Evolutionary conservation across 2,888 invertebrate species (phyloP).

Genomic region (Chrysotoxum bicinctum): DNA sequence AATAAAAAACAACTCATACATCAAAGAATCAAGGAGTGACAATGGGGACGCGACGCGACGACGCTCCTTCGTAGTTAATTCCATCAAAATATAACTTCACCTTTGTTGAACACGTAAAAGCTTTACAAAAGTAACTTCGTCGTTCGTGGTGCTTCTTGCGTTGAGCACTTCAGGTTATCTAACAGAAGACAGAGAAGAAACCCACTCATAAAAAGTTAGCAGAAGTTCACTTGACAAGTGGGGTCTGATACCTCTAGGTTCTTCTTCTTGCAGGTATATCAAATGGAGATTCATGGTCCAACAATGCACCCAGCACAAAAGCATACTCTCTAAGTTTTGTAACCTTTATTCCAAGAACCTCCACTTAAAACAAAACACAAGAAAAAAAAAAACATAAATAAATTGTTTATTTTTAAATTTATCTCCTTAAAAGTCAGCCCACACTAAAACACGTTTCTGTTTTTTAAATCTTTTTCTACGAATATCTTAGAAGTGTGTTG

Average conservation of each 20-base stretch:
- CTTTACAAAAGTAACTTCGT: slow-evolving; percentile 37
- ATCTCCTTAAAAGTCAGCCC: background rate
- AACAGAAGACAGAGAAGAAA: background rate
- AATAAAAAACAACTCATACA: slow-evolving; percentile 11
- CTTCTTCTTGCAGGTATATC: background rate
- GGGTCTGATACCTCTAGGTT: background rate
- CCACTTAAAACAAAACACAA: background rate
- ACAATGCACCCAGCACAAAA: slow-evolving; percentile 26
- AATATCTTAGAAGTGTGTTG: slow-evolving; percentile 30
- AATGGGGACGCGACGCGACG: background rate
- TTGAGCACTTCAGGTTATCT: slow-evolving; percentile 24
- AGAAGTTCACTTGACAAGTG: slow-evolving; percentile 34
- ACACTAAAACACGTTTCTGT: background rate
- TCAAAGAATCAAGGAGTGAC: slow-evolving; percentile 21
- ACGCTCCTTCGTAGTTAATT: slow-evolving; percentile 12
- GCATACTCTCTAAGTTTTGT: background rate
- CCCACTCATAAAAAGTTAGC: slow-evolving; percentile 32
- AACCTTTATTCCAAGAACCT: slow-evolving; percentile 20
- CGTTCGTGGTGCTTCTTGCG: slow-evolving; percentile 6
- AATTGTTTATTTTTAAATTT: background rate
- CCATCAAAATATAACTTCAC: slow-evolving; percentile 18
- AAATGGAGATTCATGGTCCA: background rate
- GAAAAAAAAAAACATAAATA: background rate
- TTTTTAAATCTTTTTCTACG: background rate
- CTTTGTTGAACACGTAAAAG: slow-evolving; percentile 53